Evolutionary conservation across 2,888 invertebrate species (phyloP).

Genomic region (Drosophila putrida): DNA sequence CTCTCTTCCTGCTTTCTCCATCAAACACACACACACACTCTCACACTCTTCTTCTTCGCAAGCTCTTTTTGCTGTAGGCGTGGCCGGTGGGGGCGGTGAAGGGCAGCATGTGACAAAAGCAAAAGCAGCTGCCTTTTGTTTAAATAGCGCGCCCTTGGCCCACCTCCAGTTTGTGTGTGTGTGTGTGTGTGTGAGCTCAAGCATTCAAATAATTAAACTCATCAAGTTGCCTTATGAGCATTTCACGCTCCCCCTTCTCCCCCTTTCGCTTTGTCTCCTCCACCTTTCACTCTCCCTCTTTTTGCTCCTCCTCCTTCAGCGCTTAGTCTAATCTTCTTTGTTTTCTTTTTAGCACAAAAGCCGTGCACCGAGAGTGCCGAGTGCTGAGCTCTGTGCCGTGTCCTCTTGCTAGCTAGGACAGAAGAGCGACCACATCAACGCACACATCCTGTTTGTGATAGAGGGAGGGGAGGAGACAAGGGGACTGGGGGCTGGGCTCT

Average conservation of each 20-base stretch:
- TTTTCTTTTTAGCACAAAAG: conserved; percentile 71
- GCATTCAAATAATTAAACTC: conserved; percentile 84
- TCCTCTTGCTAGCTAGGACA: conserved; percentile 18
- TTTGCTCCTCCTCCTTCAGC: conserved; percentile 8
- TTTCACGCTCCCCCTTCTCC: conserved; percentile 36
- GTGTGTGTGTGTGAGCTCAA: conserved; percentile 59
- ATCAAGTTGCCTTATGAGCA: conserved; percentile 76
- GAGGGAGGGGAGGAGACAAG: too few species aligned
- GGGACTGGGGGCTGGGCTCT: neutral
- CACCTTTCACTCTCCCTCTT: conserved; percentile 10
- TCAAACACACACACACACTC: conserved; percentile 3
- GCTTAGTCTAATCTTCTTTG: conserved; percentile 77
- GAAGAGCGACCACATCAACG: conserved; percentile 54
- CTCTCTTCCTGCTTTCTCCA: conserved; percentile 11
- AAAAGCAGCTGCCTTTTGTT: conserved; percentile 80
- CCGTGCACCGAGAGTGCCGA: conserved; percentile 26
- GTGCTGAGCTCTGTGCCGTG: conserved; percentile 27
- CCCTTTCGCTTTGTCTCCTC: neutral
- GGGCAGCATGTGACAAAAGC: conserved; percentile 74
- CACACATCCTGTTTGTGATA: conserved; percentile 19
- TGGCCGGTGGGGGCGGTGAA: neutral
- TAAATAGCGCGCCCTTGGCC: conserved; percentile 69
- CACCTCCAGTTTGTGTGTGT: neutral
- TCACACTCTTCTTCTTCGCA: neutral
- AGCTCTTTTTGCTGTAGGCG: conserved; percentile 30